phyloP scores from a whole-genome alignment of 2,113 vertebrate species.

The Cynoglossus semilaevis region DNA sequence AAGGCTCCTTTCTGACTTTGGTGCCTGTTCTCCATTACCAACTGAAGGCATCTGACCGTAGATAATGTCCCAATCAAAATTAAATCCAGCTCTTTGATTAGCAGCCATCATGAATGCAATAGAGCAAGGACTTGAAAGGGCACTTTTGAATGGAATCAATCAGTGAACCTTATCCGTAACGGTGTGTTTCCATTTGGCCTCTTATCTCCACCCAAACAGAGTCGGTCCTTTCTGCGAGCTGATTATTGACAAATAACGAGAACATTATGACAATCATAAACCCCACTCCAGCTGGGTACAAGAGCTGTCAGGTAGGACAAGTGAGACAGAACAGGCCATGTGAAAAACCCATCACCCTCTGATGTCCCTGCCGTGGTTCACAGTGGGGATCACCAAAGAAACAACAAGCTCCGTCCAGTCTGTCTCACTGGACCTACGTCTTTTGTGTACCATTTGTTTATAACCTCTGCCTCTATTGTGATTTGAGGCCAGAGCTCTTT shows the following conservation, averaged over 20 bases:
- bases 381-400: constrained; percentile 52
- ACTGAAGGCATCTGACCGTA: constrained; percentile 20
- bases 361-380: constrained; percentile 34
- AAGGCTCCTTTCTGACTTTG: constrained; percentile 9
- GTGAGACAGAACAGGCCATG: constrained; percentile 15
- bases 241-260: constrained; percentile 35
- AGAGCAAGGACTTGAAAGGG: constrained; percentile 39
- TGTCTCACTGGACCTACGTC: constrained; percentile 46
- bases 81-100: constrained; percentile 46
- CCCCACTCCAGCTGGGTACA: not conserved
- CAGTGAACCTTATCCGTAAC: constrained; percentile 15
- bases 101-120: constrained; percentile 27
- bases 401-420: constrained; percentile 57
- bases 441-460: constrained; percentile 67
- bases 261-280: constrained; percentile 17
- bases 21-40: constrained; percentile 27
- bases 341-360: constrained; percentile 49
- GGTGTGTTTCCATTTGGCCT: constrained; percentile 13
- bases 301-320: not conserved
- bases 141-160: constrained; percentile 42
- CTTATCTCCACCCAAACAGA: constrained; percentile 19
- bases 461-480: constrained; percentile 43
- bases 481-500: constrained; percentile 63
- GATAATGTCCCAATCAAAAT: constrained; percentile 28
- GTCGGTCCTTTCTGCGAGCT: constrained; percentile 9